phyloP scores from a whole-genome alignment of 2,888 invertebrate genomes.

The Caenorhabditis zanzibari region DNA sequence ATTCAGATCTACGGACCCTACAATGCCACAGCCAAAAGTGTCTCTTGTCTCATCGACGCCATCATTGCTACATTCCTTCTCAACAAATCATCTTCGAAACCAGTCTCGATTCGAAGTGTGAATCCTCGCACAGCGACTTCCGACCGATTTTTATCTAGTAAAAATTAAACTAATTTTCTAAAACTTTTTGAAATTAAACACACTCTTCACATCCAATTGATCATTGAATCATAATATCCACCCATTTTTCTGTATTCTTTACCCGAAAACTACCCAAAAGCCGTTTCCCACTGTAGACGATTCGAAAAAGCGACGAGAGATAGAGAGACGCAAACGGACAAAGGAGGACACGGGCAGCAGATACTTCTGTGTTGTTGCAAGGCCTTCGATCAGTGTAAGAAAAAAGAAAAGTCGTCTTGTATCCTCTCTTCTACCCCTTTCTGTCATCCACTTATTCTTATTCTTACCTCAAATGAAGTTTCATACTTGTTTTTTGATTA shows the following conservation, averaged over 20 bases:
- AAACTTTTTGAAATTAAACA: not conserved
- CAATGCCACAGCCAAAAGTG: constrained; percentile 44
- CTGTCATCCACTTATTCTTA: constrained; percentile 16
- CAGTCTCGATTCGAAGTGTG: constrained; percentile 8
- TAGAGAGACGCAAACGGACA: constrained; percentile 31
- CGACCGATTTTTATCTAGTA: constrained; percentile 34
- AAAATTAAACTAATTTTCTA: not conserved
- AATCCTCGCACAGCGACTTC: constrained; percentile 21
- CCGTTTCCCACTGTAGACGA: constrained; percentile 18
- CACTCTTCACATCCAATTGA: not conserved
- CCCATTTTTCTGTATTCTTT: not conserved
- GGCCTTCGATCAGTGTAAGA: constrained; percentile 62
- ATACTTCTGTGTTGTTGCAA: constrained; percentile 41
- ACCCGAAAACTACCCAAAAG: constrained; percentile 32
- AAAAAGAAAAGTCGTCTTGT: constrained; percentile 22
- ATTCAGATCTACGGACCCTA: constrained; percentile 55
- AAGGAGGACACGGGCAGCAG: constrained; percentile 45
- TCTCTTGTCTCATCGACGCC: constrained; percentile 46
- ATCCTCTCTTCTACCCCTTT: not conserved
- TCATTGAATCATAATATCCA: constrained; percentile 19
- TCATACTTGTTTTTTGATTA: constrained; percentile 25
- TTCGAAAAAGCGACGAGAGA: constrained; percentile 24
- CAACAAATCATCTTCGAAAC: constrained; percentile 15
- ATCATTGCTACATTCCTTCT: constrained; percentile 43
- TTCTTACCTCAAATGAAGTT: constrained; percentile 27